Percentiles rank a stretch among this genome's conserved stretches.
phyloP scores from a whole-genome alignment of 2,797 vertebrate species.

The Parotocinclus haroldoi region DNA sequence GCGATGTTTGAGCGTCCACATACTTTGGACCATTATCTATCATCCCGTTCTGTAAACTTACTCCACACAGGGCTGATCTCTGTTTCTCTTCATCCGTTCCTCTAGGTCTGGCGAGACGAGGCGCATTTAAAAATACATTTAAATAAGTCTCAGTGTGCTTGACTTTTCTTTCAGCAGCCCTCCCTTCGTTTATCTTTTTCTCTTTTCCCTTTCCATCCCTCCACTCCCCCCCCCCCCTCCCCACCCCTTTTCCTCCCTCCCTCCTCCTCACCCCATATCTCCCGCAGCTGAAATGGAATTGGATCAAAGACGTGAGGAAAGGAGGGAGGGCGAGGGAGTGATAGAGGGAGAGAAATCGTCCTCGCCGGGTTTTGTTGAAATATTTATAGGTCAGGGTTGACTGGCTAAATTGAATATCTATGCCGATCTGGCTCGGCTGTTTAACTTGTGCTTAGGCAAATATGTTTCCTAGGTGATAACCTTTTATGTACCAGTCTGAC shows the following conservation, averaged over 20 bases:
- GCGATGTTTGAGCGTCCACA: neutral
- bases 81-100: slow-evolving; percentile 66
- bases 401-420: slow-evolving; percentile 99
- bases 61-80: slow-evolving; percentile 74
- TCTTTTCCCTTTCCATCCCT: slow-evolving; percentile 2
- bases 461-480: slow-evolving; percentile 99
- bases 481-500: slow-evolving; percentile 99
- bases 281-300: slow-evolving; percentile 93
- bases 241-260: slow-evolving; percentile 21
- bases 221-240: slow-evolving; percentile 43
- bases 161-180: slow-evolving; percentile 84
- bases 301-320: slow-evolving; percentile 85
- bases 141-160: slow-evolving; percentile 88
- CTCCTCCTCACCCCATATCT: slow-evolving; percentile 71
- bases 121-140: slow-evolving; percentile 96
- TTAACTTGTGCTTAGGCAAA: slow-evolving; percentile 99
- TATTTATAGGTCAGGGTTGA: slow-evolving; percentile 99
- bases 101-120: slow-evolving; percentile 82
- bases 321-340: slow-evolving; percentile 42
- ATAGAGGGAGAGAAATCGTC: slow-evolving; percentile 65
- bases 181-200: slow-evolving; percentile 41
- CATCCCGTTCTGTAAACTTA: slow-evolving; percentile 83
- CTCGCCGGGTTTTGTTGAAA: slow-evolving; percentile 99
- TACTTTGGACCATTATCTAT: slow-evolving; percentile 34
- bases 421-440: slow-evolving; percentile 99